Percentiles rank a stretch among this genome's conserved stretches.
Conservation (phyloP, 2,113 vertebrate species). For the Vanacampus margaritifer region DNA sequence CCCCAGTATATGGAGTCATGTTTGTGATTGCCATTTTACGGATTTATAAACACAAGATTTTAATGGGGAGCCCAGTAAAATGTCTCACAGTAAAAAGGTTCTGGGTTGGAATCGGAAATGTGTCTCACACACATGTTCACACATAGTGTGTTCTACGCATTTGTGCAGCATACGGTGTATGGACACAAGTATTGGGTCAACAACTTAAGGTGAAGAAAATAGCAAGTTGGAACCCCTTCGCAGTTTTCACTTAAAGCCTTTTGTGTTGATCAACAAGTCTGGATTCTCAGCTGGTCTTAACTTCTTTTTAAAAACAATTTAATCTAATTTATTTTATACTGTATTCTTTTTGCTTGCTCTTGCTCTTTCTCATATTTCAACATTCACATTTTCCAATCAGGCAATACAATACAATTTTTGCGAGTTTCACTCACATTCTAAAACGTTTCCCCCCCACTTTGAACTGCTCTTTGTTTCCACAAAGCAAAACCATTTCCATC, state of each 20-base stretch:
- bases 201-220: not conserved
- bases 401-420: constrained; percentile 34
- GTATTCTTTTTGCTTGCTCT: not conserved
- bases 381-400: constrained; percentile 4
- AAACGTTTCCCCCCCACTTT: constrained; percentile 44
- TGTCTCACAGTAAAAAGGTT: too few species aligned
- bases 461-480: constrained; percentile 55
- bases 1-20: not conserved
- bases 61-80: not conserved
- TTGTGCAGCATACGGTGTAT: not conserved
- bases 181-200: not conserved
- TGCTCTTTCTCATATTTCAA: constrained; percentile 1
- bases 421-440: constrained; percentile 35
- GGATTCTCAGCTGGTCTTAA: not conserved
- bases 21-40: not conserved
- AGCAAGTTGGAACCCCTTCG: too few species aligned
- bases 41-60: too few species aligned
- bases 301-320: not conserved
- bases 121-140: not conserved
- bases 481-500: constrained; percentile 22
- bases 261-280: not conserved
- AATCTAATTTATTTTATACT: not conserved
- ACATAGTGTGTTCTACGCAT: not conserved
- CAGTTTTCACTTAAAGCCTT: not conserved
- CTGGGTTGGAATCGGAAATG: not conserved